Evolutionary conservation across 2,113 vertebrate genomes (phyloP), one percentile per base, ranked within the genome.

Genomic region (Sapayoa aenigma): DNA sequence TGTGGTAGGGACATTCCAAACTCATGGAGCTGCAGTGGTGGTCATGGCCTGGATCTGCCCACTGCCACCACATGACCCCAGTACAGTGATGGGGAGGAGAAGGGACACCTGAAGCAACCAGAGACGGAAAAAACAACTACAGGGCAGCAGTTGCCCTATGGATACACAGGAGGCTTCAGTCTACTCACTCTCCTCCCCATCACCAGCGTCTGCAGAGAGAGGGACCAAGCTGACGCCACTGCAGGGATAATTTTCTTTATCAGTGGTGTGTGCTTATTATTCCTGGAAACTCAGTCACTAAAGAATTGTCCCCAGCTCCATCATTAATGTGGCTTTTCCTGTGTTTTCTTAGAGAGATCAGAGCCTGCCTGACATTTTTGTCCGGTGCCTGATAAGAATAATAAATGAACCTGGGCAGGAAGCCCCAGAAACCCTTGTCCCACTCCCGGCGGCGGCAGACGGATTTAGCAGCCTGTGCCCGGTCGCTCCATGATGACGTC

Each of bases 321-420:
- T 73, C 94, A 82, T 66, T 84, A 87, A 81, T 1, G 2, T 93
- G 62, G 56, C 69, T 95, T 55, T 96, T 96, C 94, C 91, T 97
- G 94, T 91, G 62, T 95, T 96, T 86, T 85, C 81, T 94, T 41
- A 58, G 67, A 71, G 73, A 93, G 80, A 94, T 87, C 84, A 74
- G 92, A 90, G 84, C 89, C 91, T 5, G 62, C 47, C 73, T 93
- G 89, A 95, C 90, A 77, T 94, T 84, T 88, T 91, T 91, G 84
- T 91, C 90, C 2, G 11, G 41, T 93, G 91, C 78, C 89, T 92
- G 94, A 97, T 95, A 94, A 95, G 93, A 72, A 92, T 96, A 84
- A 93, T 78, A 95, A 94, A 95, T 89, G 75, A 80, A 75, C 14
- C 9, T 41, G 75, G 79, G 59, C 77, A 92, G 95, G 95, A 96